Evolutionary conservation across 30 jellyfish, hydroid and myxozoan species (phyloP), one percentile per base, ranked within the genome.

Genomic region (Hydractinia echinata): DNA sequence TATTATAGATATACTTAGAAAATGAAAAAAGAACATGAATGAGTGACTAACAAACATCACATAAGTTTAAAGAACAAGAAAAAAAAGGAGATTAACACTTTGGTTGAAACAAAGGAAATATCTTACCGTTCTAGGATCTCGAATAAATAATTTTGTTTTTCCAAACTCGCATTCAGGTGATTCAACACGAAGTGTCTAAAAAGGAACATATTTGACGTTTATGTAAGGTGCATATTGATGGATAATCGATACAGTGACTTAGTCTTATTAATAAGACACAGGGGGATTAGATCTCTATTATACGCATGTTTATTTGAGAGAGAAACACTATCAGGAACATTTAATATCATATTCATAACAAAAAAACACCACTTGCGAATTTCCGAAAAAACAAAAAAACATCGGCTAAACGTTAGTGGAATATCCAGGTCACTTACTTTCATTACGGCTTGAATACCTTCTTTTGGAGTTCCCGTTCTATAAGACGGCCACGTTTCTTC

Each of bases 51-150:
- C 44, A 30, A 30, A 30, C 44, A 30, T 20, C 13, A 4, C 84
- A 80, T 66, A 30, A n/a, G 5, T 7, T 15, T 48, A 80, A 66
- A 66, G 66, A 16, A 80, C 6, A 6, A 9, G 4, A 50, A 51
- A n/a, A 3, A 74, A 11, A 14, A 60, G 19, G 19, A 19, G 14
- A 66, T 19, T 19, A 66, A 6, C 21, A 6, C 15, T 66, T 66
- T 19, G 14, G 61, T 50, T 21, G 11, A 19, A 19, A 18, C 21
- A 66, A 13, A 66, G 44, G 2, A 30, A 76, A 20, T 8, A 67
- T 56, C 94, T 81, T 83, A 92, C 98, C 55, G 98, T 92, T 50
- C 95, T 72, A 44, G 98, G 98, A 64, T 92, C 95, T 5, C 98
- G 94, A 54, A 92, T 79, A 86, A 92, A 92, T 64, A 92, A 83